A percentile compares a stretch with the other conserved stretches of the same genome.
phyloP scores from a whole-genome alignment of 1,140 invertebrate species.

The Trissolcus basalis region DNA sequence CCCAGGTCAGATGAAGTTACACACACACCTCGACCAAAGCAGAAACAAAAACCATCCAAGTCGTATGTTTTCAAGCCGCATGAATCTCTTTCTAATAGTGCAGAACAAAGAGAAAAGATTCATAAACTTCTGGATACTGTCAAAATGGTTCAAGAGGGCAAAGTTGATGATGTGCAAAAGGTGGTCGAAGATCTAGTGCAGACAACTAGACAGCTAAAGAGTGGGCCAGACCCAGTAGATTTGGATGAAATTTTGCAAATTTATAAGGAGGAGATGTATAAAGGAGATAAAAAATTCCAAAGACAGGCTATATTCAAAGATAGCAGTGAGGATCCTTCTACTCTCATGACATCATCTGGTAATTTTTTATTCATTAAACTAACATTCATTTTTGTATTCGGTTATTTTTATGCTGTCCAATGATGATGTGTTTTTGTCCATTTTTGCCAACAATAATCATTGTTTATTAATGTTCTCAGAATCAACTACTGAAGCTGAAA shows the following conservation, averaged over 20 bases:
- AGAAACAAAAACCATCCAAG: constrained; percentile 38
- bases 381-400: too few species aligned
- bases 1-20: constrained; percentile 34
- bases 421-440: too few species aligned
- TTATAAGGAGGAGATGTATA: constrained; percentile 67
- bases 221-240: constrained; percentile 72
- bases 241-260: constrained; percentile 71
- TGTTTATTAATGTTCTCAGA: constrained; percentile 6
- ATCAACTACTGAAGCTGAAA: constrained; percentile 1
- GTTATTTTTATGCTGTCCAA: too few species aligned
- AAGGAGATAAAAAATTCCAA: constrained; percentile 73
- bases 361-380: constrained; percentile 70
- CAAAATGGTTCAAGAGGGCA: constrained; percentile 74
- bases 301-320: constrained; percentile 62
- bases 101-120: constrained; percentile 71
- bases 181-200: constrained; percentile 67
- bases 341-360: constrained; percentile 63
- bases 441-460: too few species aligned
- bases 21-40: constrained; percentile 5
- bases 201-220: constrained; percentile 66
- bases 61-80: constrained; percentile 76
- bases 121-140: constrained; percentile 74
- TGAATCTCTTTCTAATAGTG: constrained; percentile 59
- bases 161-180: constrained; percentile 66
- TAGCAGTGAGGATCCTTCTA: constrained; percentile 16